Evolutionary conservation across 2,113 vertebrate species (phyloP).

Genomic region (Zeus faber): DNA sequence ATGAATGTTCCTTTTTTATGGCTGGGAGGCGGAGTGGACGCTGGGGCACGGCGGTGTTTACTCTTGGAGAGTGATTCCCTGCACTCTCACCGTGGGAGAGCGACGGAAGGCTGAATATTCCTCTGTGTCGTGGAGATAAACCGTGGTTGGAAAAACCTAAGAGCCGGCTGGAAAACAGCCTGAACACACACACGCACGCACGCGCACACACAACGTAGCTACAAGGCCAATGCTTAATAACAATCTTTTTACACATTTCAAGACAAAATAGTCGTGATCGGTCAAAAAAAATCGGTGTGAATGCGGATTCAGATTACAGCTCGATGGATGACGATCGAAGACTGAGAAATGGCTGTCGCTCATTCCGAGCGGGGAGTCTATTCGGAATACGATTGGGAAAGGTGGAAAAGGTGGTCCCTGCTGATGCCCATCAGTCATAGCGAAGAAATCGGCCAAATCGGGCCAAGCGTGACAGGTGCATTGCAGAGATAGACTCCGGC

Average conservation of each 20-base stretch:
- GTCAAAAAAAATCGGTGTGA: too few relatives aligned
- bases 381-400: background rate
- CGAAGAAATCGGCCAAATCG: background rate
- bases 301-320: too few relatives aligned
- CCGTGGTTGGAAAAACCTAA: conserved; percentile 5
- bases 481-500: background rate
- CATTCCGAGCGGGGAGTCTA: background rate
- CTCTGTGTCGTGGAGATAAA: conserved; percentile 6
- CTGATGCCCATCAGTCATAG: background rate
- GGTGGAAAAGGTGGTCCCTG: background rate
- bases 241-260: background rate
- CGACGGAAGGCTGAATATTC: conserved; percentile 12
- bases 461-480: background rate
- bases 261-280: background rate
- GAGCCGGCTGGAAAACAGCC: background rate
- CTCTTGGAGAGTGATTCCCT: background rate
- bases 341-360: background rate
- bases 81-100: background rate
- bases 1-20: conserved; percentile 24
- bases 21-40: conserved; percentile 26
- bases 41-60: conserved; percentile 13
- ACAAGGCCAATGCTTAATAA: background rate
- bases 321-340: too few relatives aligned
- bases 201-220: background rate
- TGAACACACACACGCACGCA: too few relatives aligned